Evolutionary conservation across 2,797 vertebrate species (phyloP).

Genomic region (Periparus ater): DNA sequence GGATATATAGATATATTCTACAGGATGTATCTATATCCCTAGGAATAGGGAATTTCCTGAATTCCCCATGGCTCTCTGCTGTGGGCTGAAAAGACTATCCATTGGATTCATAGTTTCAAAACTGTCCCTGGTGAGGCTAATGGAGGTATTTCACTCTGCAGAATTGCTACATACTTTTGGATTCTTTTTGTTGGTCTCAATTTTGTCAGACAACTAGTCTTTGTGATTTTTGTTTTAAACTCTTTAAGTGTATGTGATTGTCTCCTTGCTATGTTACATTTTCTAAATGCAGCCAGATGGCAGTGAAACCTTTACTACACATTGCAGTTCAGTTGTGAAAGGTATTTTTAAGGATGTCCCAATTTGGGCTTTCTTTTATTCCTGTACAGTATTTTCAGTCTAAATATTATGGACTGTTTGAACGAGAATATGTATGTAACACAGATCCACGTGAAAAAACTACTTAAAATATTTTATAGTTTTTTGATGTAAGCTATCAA

Average conservation of each 20-base stretch:
- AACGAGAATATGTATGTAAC: background rate
- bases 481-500: background rate
- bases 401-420: background rate
- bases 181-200: background rate
- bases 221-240: background rate
- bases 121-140: accelerated
- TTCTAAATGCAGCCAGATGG: background rate
- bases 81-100: background rate
- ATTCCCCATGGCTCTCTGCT: accelerated
- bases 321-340: background rate
- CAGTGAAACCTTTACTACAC: background rate
- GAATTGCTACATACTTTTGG: background rate
- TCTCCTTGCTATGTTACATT: background rate
- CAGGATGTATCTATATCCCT: background rate
- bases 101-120: background rate
- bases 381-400: background rate
- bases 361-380: background rate
- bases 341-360: background rate
- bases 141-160: background rate
- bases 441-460: background rate
- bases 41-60: background rate
- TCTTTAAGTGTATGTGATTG: background rate
- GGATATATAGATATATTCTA: background rate
- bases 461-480: background rate
- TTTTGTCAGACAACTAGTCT: background rate